Conservation (phyloP, 2,888 invertebrate species). For the Netelia inedita region DNA sequence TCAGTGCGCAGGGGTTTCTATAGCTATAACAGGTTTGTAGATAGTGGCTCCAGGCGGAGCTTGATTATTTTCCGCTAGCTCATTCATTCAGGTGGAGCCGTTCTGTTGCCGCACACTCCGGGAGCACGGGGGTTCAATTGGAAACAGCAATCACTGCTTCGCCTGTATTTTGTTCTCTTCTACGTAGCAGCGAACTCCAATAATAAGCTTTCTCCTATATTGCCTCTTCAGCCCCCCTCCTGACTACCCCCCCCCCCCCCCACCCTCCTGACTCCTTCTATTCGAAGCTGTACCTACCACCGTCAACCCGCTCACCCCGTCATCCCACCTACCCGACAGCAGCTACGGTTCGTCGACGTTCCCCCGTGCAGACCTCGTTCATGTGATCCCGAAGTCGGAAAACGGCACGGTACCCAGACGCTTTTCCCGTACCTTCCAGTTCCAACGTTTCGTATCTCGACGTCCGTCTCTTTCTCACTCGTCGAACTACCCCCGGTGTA, state of each 20-base stretch:
- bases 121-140: constrained; percentile 83
- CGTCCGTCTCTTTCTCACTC: constrained; percentile 67
- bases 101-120: constrained; percentile 77
- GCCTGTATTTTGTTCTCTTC: constrained; percentile 85
- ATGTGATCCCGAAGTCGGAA: constrained; percentile 63
- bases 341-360: constrained; percentile 68
- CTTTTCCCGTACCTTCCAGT: constrained; percentile 77
- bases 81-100: constrained; percentile 84
- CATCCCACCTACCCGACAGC: constrained; percentile 34
- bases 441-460: constrained; percentile 79
- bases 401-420: constrained; percentile 51
- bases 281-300: constrained; percentile 57
- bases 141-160: constrained; percentile 85
- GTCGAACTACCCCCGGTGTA: constrained; percentile 75
- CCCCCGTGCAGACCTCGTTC: constrained; percentile 70
- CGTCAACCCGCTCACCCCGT: constrained; percentile 56
- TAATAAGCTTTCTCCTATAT: constrained; percentile 85
- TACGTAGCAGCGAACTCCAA: constrained; percentile 83
- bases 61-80: constrained; percentile 85
- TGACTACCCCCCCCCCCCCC: constrained; percentile 64
- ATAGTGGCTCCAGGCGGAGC: constrained; percentile 84
- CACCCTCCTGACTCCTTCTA: constrained; percentile 32
- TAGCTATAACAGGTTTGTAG: constrained; percentile 72
- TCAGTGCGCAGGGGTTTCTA: constrained; percentile 69
- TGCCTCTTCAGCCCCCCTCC: constrained; percentile 82